Base-by-base conservation (phyloP, 2,113 vertebrate species). In the Rhabdornis inornatus region DNA sequence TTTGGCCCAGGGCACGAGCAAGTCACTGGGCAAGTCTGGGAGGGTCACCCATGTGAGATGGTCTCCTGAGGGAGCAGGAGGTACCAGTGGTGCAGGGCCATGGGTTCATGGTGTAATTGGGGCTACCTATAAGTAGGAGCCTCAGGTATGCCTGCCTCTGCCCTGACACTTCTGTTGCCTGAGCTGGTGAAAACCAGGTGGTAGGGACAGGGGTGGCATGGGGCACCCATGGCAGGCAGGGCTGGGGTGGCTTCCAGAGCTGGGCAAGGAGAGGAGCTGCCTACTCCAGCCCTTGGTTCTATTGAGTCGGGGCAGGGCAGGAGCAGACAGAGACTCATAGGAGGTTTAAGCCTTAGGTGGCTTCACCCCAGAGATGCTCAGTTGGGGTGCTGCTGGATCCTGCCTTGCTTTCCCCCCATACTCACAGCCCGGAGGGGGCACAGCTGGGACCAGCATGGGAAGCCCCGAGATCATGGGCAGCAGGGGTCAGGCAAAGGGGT, bases 401-500 rank as follows among this genome's bases (percentile, higher is more conserved):
- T 47, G 40, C 15, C 47, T n/a, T 49, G 45, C 35, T 57, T 39
- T 14, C 5, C 9, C 19, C 13, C 35, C 5, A 25, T 13, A 42
- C 30, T 56, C 35, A 71, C 35, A 64, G 49, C 10, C 27, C 27
- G 28, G 50, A 35, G 21, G 21, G 42, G 25, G 21, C 11, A 49
- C 1, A 2, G 59, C 1, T 1, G 24, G 10, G 7, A 13, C 22
- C 65, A 50, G 63, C 1, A 1, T 28, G 21, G 50, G 59, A 82
- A 63, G 27, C n/a, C 24, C 37, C 0, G 0, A 39, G 35, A n/a
- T 40, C 4, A 1, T 1, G 7, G 52, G 52, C 25, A 45, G 25
- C 2, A 3, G 30, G 27, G 19, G 15, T 44, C 39, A 79, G 33
- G 61, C 45, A 59, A 44, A 72, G 21, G 57, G 85, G 33, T 79